These are phyloP conservation scores for Thalpophila matura DNA, from an alignment of 2,888 invertebrate genomes.

Conservation along the genomic window DNA sequence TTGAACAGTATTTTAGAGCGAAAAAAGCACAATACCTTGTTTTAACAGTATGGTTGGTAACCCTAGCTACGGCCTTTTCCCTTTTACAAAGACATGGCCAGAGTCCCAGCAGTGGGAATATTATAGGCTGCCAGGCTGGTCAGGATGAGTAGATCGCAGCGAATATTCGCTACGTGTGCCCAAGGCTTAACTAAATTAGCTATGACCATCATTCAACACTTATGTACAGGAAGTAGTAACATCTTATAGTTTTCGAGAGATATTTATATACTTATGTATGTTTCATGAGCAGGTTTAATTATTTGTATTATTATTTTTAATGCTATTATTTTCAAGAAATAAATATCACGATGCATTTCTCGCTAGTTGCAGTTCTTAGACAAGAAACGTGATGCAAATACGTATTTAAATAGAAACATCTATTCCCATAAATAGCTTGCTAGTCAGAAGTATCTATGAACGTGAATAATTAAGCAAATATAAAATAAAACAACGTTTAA, in stretches of 20 bases:
- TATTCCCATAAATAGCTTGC: slow-evolving; percentile 19
- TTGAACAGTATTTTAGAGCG: no score
- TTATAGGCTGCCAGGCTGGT: no score
- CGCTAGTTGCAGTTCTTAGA: not conserved
- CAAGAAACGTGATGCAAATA: slow-evolving; percentile 23
- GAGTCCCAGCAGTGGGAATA: no score
- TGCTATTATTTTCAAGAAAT: not conserved
- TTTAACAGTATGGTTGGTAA: no score
- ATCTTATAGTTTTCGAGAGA: not conserved
- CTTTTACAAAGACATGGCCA: no score
- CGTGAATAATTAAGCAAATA: slow-evolving; percentile 9
- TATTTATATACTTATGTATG: no score
- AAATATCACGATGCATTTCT: not conserved
- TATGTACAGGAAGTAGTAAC: not conserved
- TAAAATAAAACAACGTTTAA: slow-evolving; percentile 1
- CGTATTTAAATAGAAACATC: slow-evolving; percentile 20
- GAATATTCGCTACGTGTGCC: no score
- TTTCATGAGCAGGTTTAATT: not conserved
- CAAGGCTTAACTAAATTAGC: no score
- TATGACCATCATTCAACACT: no score
- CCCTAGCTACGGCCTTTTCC: no score
- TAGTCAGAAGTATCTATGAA: slow-evolving; percentile 19
- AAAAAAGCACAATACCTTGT: no score
- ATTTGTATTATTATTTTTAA: not conserved
- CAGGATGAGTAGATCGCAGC: no score